Conservation (phyloP, 2,797 vertebrate genomes). For the Melanogrammus aeglefinus region DNA sequence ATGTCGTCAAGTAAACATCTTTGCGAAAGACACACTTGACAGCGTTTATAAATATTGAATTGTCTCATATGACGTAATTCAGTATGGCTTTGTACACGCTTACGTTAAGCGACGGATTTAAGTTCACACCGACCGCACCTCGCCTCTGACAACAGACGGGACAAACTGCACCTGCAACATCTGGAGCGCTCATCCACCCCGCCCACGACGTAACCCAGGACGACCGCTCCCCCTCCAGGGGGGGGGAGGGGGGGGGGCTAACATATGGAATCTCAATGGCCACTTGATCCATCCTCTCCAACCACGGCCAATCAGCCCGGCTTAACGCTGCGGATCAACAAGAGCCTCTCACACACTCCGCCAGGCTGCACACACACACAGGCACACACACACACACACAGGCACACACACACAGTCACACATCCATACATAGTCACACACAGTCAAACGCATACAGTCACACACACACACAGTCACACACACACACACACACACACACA, state of each 20-base stretch:
- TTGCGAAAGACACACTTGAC: neutral
- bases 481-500: too few species aligned
- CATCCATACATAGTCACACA: neutral
- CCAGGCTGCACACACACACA: neutral
- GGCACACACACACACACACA: neutral
- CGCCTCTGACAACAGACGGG: neutral
- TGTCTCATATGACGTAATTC: neutral
- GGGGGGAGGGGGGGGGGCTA: neutral
- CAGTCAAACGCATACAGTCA: neutral
- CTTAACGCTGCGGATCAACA: neutral
- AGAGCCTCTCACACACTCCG: neutral
- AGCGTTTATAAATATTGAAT: too few species aligned
- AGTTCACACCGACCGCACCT: neutral
- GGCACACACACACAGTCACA: neutral
- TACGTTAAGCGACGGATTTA: too few species aligned
- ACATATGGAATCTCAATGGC: conserved; percentile 2
- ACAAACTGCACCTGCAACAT: neutral
- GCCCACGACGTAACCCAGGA: too few species aligned
- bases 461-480: neutral
- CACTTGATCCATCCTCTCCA: neutral
- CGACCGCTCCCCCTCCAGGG: neutral
- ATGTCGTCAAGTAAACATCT: neutral
- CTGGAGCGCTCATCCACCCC: too few species aligned
- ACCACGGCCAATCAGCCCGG: neutral
- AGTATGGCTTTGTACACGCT: neutral